phyloP scores from a whole-genome alignment of 1,140 invertebrate species.

The Cotesia chilonis region DNA sequence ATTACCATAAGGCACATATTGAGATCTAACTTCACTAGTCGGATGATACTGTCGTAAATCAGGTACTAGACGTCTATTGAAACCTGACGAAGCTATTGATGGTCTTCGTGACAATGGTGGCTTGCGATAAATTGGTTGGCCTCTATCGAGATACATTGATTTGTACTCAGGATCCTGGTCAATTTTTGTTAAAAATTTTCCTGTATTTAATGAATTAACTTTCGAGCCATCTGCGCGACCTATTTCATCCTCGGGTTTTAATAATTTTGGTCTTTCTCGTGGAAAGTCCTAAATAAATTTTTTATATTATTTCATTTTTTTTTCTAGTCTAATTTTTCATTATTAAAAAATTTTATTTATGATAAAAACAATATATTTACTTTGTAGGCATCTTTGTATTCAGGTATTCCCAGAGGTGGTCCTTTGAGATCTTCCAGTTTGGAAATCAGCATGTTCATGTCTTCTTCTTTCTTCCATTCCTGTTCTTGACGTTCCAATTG shows the following conservation, averaged over 20 bases:
- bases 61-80: conserved; percentile 28
- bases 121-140: conserved; percentile 49
- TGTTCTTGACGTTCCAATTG: conserved; percentile 19
- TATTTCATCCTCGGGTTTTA: conserved; percentile 57
- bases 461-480: conserved; percentile 48
- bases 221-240: conserved; percentile 61
- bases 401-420: conserved; percentile 55
- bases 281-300: conserved; percentile 55
- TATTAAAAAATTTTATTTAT: not conserved
- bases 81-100: conserved; percentile 39
- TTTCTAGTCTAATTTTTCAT: not conserved
- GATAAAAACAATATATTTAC: conserved; percentile 40
- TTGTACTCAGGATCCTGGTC: conserved; percentile 64
- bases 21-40: conserved; percentile 50
- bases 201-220: conserved; percentile 44
- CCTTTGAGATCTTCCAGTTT: conserved; percentile 57
- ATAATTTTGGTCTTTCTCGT: conserved; percentile 55
- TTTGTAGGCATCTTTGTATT: conserved; percentile 62
- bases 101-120: conserved; percentile 47
- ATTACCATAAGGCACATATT: conserved; percentile 53
- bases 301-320: not conserved
- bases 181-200: conserved; percentile 55
- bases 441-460: conserved; percentile 56
- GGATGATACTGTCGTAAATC: conserved; percentile 41
- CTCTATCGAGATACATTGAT: conserved; percentile 57